Conservation (phyloP, 1,140 invertebrate species). For the Sycobia sp. region DNA sequence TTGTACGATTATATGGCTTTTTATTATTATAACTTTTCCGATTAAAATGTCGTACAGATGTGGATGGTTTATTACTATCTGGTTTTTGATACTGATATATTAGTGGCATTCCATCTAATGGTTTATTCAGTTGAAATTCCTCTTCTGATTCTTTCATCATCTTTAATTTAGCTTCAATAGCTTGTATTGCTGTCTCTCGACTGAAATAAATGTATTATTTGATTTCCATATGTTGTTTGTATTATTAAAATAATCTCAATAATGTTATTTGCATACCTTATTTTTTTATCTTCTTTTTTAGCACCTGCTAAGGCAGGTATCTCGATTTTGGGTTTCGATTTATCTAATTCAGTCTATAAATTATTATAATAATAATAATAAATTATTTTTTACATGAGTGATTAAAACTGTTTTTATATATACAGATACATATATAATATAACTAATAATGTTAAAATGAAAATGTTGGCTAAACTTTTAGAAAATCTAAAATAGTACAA, state of each 20-base stretch:
- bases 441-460: not conserved
- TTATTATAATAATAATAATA: too few species aligned
- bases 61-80: conserved; percentile 57
- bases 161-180: conserved; percentile 86
- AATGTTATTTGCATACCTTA: conserved; percentile 56
- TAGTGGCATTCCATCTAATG: conserved; percentile 68
- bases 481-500: too few species aligned
- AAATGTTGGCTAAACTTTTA: not conserved
- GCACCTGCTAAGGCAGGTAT: conserved; percentile 77
- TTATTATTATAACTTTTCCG: conserved; percentile 49
- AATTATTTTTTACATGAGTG: not conserved
- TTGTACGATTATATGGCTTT: conserved; percentile 56
- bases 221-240: too few species aligned
- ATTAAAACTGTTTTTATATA: not conserved
- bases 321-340: conserved; percentile 73
- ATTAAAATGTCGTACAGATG: conserved; percentile 49
- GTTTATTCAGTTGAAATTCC: conserved; percentile 75
- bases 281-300: conserved; percentile 69
- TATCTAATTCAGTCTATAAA: conserved; percentile 73
- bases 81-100: conserved; percentile 69
- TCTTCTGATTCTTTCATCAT: conserved; percentile 73
- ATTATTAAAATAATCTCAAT: not conserved
- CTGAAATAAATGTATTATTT: conserved; percentile 57
- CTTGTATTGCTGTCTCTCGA: conserved; percentile 79
- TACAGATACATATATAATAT: not conserved